Percentiles rank a stretch among this genome's conserved stretches.
These are phyloP conservation scores for Dryobates pubescens DNA, from an alignment of 2,797 vertebrate species.

Conservation along the genomic window DNA sequence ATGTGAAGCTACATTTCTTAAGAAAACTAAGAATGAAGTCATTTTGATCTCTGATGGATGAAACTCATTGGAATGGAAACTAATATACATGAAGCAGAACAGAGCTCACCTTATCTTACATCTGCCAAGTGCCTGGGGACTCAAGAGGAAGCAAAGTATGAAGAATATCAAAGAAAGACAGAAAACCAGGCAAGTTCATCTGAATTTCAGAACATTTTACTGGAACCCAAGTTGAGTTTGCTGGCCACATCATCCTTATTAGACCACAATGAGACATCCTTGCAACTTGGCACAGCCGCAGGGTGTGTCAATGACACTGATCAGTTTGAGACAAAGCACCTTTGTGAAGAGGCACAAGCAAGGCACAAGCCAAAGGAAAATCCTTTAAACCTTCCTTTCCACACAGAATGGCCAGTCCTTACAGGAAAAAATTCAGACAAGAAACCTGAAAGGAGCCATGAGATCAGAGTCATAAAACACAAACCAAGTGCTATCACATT, in stretches of 20 bases:
- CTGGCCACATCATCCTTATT: neutral
- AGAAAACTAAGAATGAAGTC: slow-evolving; percentile 26
- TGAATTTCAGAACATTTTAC: slow-evolving; percentile 13
- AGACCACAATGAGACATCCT: neutral
- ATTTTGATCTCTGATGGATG: slow-evolving; percentile 48
- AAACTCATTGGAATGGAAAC: slow-evolving; percentile 80
- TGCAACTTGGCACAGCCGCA: neutral
- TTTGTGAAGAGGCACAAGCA: slow-evolving; percentile 9
- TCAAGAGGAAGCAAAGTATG: slow-evolving; percentile 29
- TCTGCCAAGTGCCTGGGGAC: slow-evolving; percentile 40
- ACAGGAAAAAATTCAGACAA: neutral
- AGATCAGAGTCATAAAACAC: slow-evolving; percentile 80
- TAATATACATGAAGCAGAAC: slow-evolving; percentile 64
- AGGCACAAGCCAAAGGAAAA: neutral
- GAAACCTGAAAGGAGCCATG: slow-evolving; percentile 37
- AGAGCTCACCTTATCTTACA: slow-evolving; percentile 49
- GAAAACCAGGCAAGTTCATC: slow-evolving; percentile 10
- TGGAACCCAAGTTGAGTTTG: neutral
- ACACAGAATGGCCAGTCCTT: neutral
- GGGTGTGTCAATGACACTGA: neutral
- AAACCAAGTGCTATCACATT: slow-evolving; percentile 83
- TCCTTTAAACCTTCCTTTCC: neutral
- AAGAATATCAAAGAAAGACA: slow-evolving; percentile 7
- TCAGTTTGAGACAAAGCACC: neutral
- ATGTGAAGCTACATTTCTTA: neutral